phyloP scores from a whole-genome alignment of 2,113 vertebrate genomes.

The Peucedramus taeniatus region DNA sequence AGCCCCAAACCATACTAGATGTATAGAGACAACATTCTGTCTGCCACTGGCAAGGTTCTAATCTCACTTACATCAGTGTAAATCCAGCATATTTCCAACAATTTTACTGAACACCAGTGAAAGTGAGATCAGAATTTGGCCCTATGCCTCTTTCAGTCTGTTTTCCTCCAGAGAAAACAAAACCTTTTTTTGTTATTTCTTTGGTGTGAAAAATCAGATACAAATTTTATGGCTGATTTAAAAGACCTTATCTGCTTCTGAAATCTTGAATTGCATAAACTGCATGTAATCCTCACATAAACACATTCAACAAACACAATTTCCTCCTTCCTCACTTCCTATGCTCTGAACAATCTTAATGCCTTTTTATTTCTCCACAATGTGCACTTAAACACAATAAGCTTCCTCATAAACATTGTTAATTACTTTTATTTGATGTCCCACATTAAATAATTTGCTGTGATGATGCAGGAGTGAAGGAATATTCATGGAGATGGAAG shows the following conservation, averaged over 20 bases:
- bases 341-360: constrained; percentile 64
- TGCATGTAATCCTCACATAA: constrained; percentile 47
- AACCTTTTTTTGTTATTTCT: constrained; percentile 38
- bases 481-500: constrained; percentile 28
- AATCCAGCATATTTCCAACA: constrained; percentile 40
- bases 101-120: constrained; percentile 6
- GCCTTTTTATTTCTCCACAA: constrained; percentile 54
- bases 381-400: constrained; percentile 60
- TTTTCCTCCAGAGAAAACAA: constrained; percentile 55
- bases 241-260: constrained; percentile 39
- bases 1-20: not conserved
- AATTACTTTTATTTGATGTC: constrained; percentile 62
- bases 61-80: constrained; percentile 48
- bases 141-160: not conserved
- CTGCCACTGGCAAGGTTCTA: constrained; percentile 18
- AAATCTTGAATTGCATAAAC: constrained; percentile 45
- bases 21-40: not conserved
- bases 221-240: constrained; percentile 49
- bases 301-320: constrained; percentile 56
- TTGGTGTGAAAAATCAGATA: constrained; percentile 46
- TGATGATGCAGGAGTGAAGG: constrained; percentile 49
- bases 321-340: constrained; percentile 4
- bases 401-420: constrained; percentile 65
- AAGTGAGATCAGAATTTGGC: constrained; percentile 57
- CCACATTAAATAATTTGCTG: constrained; percentile 46